Base-by-base conservation (phyloP, 2,113 vertebrate genomes). In the Barbus barbus region DNA sequence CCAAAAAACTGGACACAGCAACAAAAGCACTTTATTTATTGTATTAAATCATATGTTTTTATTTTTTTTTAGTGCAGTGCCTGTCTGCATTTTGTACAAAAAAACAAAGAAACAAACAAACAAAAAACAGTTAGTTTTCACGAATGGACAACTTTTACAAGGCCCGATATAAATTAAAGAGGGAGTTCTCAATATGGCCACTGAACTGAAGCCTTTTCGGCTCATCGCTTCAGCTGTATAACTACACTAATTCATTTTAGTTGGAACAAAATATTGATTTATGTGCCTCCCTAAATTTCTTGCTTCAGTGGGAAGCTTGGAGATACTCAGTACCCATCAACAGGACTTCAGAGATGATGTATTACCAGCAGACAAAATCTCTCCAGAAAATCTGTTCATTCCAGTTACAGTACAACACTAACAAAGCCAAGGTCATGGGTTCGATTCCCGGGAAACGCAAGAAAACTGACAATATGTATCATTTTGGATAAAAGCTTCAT, bases 261-360 rank as follows among this genome's bases (percentile, higher is more conserved):
- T 86, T 85, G 84, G 81, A 33, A 51, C 77, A 65, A 41, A 71
- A 46, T 80, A 85, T 85, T 88, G 81, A 86, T 88, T 88, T 84
- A 83, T 81, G 51, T 73, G 76, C 18, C 72, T 71, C 33, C 9
- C 16, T 22, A 87, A 86, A 48, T 83, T 65, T 53, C 67, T 79
- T 76, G 69, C 67, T 81, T 86, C 82, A 86, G 69, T 81, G 78
- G 48, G 11, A 75, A 83, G 65, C 58, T 81, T 61, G 53, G 71
- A 81, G 73, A 81, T 26, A 71, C 36, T 86, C 38, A 20, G 24
- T 61, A 65, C 31, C 56, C 38, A 69, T 80, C 80, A 33, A 86
- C 31, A 74, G 78, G 51, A 67, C 61, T 72, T 83, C 71, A 72
- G 38, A 77, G 38, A 83, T 73, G 71, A 88, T 81, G 56, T 63